These are phyloP conservation scores for Popillia japonica DNA, from an alignment of 1,140 invertebrate genomes.

Conservation along the genomic window DNA sequence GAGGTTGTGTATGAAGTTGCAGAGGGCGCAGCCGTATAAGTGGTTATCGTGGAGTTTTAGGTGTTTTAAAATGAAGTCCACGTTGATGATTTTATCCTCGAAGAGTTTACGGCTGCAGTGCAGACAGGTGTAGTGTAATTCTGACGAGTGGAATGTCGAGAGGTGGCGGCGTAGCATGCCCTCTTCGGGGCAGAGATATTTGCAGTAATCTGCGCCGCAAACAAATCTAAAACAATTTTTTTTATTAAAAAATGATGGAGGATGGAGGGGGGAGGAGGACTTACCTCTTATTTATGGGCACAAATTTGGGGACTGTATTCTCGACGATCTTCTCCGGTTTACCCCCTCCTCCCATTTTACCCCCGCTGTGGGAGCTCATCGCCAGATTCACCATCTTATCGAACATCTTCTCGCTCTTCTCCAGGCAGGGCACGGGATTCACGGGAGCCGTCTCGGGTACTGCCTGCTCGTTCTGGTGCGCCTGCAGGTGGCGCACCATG, in stretches of 20 bases:
- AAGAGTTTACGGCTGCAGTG: slow-evolving; percentile 68
- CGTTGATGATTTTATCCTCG: slow-evolving; percentile 41
- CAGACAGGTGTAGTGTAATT: slow-evolving; percentile 70
- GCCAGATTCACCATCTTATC: slow-evolving; percentile 86
- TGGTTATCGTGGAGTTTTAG: slow-evolving; percentile 77
- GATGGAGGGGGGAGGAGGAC: no score
- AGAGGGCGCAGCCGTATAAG: slow-evolving; percentile 75
- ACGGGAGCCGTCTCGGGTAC: slow-evolving; percentile 72
- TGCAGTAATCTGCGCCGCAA: slow-evolving; percentile 74
- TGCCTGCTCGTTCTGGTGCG: slow-evolving; percentile 69
- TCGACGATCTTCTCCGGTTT: slow-evolving; percentile 33
- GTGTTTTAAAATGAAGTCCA: slow-evolving; percentile 68
- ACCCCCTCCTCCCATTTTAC: slow-evolving; percentile 47
- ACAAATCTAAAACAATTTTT: slow-evolving; percentile 68
- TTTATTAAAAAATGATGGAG: no score
- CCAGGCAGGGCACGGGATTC: slow-evolving; percentile 81
- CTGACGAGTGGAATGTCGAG: slow-evolving; percentile 72
- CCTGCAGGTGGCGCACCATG: slow-evolving; percentile 74
- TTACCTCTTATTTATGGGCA: slow-evolving; percentile 67
- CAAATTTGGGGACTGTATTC: slow-evolving; percentile 66
- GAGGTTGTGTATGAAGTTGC: slow-evolving; percentile 71
- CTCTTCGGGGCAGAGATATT: slow-evolving; percentile 77
- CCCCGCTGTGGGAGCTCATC: slow-evolving; percentile 67
- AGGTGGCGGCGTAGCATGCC: slow-evolving; percentile 74
- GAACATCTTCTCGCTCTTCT: slow-evolving; percentile 81